Base-by-base conservation (phyloP, 2,113 vertebrate genomes). In the Kryptolebias marmoratus region DNA sequence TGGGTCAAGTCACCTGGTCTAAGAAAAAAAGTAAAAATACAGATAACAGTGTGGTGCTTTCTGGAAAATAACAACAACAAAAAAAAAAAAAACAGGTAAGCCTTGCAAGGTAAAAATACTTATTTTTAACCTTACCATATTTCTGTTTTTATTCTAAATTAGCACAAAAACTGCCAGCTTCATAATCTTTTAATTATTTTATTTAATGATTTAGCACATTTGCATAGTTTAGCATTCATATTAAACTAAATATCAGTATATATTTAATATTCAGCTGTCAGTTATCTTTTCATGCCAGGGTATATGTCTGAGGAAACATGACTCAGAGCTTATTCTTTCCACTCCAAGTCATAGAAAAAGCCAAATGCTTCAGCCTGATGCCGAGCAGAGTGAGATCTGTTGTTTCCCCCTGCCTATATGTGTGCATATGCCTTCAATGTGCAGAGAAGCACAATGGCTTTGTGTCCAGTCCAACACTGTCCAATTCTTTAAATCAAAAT, bases 371-470 rank as follows among this genome's bases (percentile, higher is more conserved):
- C 4, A 15, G 78, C 49, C 60, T 90, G 85, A 90, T 84, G 68
- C 81, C 86, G 54, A 89, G 66, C 90, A 92, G 91, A 91, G 64
- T 74, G 12, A 53, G 69, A 79, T 62, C 83, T 89, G 87, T 83
- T 89, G 86, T 83, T 86, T 67, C 90, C 86, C 88, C 75, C 85
- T 75, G 36, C 15, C 22, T 75, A 71, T 79, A 60, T 82, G 50
- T 60, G 70, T 22, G 30, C 60, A 39, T 63, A 50, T 58, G 56
- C 59, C 75, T 56, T 57, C 64, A 63, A 5, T 55, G 57, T 52
- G 68, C 65, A 52, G 28, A 69, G 9, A 49, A 15, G 22, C 48
- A 55, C 45, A 72, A 64, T 63, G 39, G 36, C 57, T 56, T 63
- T 52, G 71, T 77, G 64, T 74, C 72, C 63, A 80, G 32, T 63